phyloP scores from a whole-genome alignment of 2,888 invertebrate species.

The Lepidocyrtinus sp. region DNA sequence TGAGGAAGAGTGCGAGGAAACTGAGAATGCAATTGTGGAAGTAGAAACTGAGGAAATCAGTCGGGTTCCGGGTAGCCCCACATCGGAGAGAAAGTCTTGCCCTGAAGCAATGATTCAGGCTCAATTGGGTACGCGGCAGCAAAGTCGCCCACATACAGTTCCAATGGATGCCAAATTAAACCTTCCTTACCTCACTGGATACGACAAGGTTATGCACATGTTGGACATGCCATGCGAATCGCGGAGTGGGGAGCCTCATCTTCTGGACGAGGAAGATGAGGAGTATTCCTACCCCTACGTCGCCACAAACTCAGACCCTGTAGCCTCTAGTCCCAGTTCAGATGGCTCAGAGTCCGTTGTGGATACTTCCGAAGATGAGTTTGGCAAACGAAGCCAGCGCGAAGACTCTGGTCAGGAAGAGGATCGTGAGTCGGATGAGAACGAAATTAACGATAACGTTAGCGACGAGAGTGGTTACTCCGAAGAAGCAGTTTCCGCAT shows the following conservation, averaged over 20 bases:
- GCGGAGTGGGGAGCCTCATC: conserved; percentile 51
- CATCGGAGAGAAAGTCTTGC: conserved; percentile 49
- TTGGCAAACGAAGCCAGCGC: conserved; percentile 59
- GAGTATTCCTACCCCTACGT: conserved; percentile 59
- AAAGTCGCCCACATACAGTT: conserved; percentile 60
- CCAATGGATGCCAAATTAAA: conserved; percentile 67
- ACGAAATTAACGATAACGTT: conserved; percentile 79
- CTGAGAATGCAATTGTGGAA: conserved; percentile 40
- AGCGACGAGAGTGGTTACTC: conserved; percentile 95
- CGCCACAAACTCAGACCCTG: conserved; percentile 63
- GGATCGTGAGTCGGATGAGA: conserved; percentile 57
- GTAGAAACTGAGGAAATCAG: conserved; percentile 20
- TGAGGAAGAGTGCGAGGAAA: conserved; percentile 50
- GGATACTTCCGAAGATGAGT: conserved; percentile 61
- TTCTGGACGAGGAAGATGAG: conserved; percentile 59
- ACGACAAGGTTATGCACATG: conserved; percentile 69
- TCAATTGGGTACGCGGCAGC: conserved; percentile 22
- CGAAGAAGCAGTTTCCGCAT: conserved; percentile 74
- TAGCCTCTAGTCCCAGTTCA: conserved; percentile 64
- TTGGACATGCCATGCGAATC: conserved; percentile 66
- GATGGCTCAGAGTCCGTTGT: conserved; percentile 57
- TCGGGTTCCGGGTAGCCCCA: conserved; percentile 53
- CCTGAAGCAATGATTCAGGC: conserved; percentile 51
- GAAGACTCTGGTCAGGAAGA: conserved; percentile 60
- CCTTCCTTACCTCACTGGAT: conserved; percentile 67